Percentiles rank a stretch among this genome's conserved stretches.
Evolutionary conservation across 2,113 vertebrate genomes (phyloP).

Genomic region (Syrrhaptes paradoxus): DNA sequence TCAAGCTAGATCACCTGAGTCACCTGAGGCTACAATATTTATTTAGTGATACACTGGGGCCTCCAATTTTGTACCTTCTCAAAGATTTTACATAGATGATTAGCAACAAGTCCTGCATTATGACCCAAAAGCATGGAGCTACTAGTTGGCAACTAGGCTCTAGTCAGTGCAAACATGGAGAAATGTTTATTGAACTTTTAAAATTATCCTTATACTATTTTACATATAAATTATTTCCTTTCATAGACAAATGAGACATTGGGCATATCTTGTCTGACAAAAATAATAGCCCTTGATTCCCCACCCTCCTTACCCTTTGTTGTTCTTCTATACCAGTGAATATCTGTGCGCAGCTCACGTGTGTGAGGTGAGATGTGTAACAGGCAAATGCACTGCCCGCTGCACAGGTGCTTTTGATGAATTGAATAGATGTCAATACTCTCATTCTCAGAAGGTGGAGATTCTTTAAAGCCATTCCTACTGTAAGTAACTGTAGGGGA

Average conservation of each 20-base stretch:
- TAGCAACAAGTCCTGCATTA: neutral
- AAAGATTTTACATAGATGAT: neutral
- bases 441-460: neutral
- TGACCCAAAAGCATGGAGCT: neutral
- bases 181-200: neutral
- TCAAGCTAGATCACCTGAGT: neutral
- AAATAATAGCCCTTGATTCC: neutral
- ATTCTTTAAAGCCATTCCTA: neutral
- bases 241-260: neutral
- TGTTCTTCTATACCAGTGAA: neutral
- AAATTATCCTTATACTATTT: neutral
- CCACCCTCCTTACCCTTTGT: neutral
- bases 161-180: neutral
- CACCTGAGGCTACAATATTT: neutral
- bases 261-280: neutral
- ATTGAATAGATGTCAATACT: neutral
- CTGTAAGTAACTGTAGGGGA: neutral
- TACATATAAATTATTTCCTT: neutral
- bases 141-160: fast-evolving
- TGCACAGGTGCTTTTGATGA: neutral
- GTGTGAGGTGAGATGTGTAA: neutral
- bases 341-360: fast-evolving
- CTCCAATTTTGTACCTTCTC: neutral
- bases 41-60: neutral
- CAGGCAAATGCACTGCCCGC: neutral